Base-by-base conservation (phyloP, 1,140 invertebrate genomes). In the Diploscapter pachys region DNA sequence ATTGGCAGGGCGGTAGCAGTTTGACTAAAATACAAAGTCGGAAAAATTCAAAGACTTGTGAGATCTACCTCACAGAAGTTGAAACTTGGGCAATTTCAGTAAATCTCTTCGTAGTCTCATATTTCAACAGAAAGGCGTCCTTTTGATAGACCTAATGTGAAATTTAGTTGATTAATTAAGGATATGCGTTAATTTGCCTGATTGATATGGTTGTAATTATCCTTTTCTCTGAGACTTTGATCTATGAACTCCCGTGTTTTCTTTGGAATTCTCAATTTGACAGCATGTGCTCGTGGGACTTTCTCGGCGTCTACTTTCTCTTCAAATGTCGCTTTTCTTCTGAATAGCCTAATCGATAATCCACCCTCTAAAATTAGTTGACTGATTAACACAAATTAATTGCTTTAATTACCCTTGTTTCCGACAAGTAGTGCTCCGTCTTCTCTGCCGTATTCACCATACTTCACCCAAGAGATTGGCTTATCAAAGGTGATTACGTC, bases 371-470 rank as follows among this genome's bases (percentile, higher is more conserved):
- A 50, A 65, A 65, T 52, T 52, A 13, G n/a, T 4, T 8, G 48
- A 49, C 6, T 63, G 48, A 6, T 49, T 49, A 50, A n/a, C 48
- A 8, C 3, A 5, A 11, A 8, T 6, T 11, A 6, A 8, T 63
- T 11, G n/a, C 48, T 49, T 49, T 49, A 72, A 13, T 11, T 8
- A 72, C 72, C 63, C 55, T 69, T 62, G 11, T 70, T 70, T 11
- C 64, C 72, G 5, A 75, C 68, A 5, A 75, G 13, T 6, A 75
- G 13, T 9, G 56, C 57, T 31, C 56, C 52, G 13, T 75, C 73
- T 48, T 75, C 73, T 71, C 73, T 59, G 63, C 73, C 73, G 53
- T 69, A 75, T n/a, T 5, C 4, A 53, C 73, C 73, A 63, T 72
- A 75, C 66, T 72, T 75, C 5, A 75, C 62, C 73, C 73, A 75